phyloP scores from a whole-genome alignment of 1,140 invertebrate species.

The Polyergus mexicanus region DNA sequence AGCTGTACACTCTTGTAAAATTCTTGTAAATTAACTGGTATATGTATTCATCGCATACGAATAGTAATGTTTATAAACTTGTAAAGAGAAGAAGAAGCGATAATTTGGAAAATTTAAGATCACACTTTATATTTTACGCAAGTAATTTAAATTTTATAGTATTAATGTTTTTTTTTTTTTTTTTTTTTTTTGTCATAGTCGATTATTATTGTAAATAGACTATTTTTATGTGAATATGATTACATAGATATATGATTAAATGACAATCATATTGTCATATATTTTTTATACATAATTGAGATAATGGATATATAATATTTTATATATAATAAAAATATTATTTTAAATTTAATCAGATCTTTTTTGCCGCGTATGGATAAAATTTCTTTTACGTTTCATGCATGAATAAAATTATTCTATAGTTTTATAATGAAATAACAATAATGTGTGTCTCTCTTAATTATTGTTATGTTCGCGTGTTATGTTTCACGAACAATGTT shows the following conservation, averaged over 20 bases:
- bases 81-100: not conserved
- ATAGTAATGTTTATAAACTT: not conserved
- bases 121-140: not conserved
- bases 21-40: not conserved
- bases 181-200: not conserved
- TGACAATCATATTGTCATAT: not conserved
- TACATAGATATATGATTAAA: not conserved
- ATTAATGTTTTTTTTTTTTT: not conserved
- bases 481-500: not conserved
- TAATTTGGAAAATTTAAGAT: slow-evolving; percentile 4
- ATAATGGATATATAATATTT: slow-evolving; percentile 11
- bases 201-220: not conserved
- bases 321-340: not conserved
- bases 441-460: not conserved
- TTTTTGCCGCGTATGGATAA: not conserved
- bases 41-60: not conserved
- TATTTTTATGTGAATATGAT: not conserved
- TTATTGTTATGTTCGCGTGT: slow-evolving; percentile 26
- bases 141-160: not conserved
- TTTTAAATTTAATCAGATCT: not conserved
- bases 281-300: not conserved
- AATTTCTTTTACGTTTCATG: slow-evolving; percentile 15
- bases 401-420: slow-evolving; percentile 23
- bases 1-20: not conserved
- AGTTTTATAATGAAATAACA: slow-evolving; percentile 14